phyloP scores from a whole-genome alignment of 2,888 invertebrate genomes.

The Mycalesis mineus region DNA sequence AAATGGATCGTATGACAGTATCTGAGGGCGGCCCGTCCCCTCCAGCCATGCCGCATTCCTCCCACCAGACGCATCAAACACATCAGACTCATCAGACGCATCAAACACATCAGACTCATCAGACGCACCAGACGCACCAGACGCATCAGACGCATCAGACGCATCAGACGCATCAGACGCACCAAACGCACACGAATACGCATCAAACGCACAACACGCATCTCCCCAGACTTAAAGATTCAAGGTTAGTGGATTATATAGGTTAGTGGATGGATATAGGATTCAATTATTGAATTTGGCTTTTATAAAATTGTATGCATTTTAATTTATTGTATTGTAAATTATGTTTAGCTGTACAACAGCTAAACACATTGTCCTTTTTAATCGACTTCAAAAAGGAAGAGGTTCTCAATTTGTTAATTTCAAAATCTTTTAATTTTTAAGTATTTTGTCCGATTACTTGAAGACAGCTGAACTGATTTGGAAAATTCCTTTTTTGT shows the following conservation, averaged over 20 bases:
- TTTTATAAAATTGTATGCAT: no score
- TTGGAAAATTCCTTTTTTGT: no score
- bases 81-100: slow-evolving; percentile 26
- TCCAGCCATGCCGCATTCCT: slow-evolving; percentile 29
- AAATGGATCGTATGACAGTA: slow-evolving; percentile 59
- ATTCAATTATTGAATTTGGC: no score
- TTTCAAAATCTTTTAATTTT: no score
- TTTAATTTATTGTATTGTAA: no score
- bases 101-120: slow-evolving; percentile 40
- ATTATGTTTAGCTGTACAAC: no score
- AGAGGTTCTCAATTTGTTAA: no score
- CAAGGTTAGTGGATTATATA: slow-evolving; percentile 57
- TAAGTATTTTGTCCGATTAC: no score
- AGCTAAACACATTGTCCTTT: no score
- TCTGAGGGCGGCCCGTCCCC: slow-evolving; percentile 55
- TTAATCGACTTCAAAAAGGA: no score
- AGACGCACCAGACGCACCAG: slow-evolving; percentile 30
- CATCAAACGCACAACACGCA: slow-evolving; percentile 43
- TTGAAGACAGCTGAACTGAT: no score
- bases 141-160: slow-evolving; percentile 33
- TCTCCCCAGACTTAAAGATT: slow-evolving; percentile 53
- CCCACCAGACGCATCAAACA: slow-evolving; percentile 28
- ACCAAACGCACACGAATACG: slow-evolving; percentile 32
- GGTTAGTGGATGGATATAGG: no score
- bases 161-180: slow-evolving; percentile 19